These are phyloP conservation scores for Eulithis testata DNA, from an alignment of 2,888 invertebrate genomes.

Conservation along the genomic window DNA sequence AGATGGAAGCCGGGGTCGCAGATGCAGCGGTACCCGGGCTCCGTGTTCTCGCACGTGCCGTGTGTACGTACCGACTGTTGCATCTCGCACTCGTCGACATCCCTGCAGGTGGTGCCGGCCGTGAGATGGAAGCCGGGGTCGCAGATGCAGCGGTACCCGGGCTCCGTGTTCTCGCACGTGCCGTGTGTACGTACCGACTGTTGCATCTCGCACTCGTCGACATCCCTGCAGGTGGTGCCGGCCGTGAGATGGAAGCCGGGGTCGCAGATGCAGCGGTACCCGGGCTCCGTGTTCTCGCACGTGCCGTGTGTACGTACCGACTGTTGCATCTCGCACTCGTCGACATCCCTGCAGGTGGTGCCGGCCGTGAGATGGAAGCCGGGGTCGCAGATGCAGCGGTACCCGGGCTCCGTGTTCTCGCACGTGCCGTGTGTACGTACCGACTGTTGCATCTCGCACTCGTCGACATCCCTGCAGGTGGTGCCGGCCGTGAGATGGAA, in stretches of 20 bases:
- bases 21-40: constrained; percentile 92
- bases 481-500: constrained; percentile 90
- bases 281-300: constrained; percentile 93
- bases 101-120: constrained; percentile 88
- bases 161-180: constrained; percentile 93
- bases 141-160: constrained; percentile 92
- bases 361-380: constrained; percentile 91
- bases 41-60: constrained; percentile 93
- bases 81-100: constrained; percentile 93
- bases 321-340: constrained; percentile 92
- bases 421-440: constrained; percentile 94
- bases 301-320: constrained; percentile 92
- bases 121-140: constrained; percentile 92
- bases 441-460: constrained; percentile 91
- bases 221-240: constrained; percentile 90
- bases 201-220: constrained; percentile 93
- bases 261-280: constrained; percentile 92
- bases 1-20: constrained; percentile 92
- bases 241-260: constrained; percentile 90
- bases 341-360: constrained; percentile 91
- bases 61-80: constrained; percentile 91
- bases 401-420: constrained; percentile 92
- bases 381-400: constrained; percentile 92
- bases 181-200: constrained; percentile 92
- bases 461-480: constrained; percentile 91